phyloP scores from a whole-genome alignment of 2,113 vertebrate genomes.

The Daboia siamensis region DNA sequence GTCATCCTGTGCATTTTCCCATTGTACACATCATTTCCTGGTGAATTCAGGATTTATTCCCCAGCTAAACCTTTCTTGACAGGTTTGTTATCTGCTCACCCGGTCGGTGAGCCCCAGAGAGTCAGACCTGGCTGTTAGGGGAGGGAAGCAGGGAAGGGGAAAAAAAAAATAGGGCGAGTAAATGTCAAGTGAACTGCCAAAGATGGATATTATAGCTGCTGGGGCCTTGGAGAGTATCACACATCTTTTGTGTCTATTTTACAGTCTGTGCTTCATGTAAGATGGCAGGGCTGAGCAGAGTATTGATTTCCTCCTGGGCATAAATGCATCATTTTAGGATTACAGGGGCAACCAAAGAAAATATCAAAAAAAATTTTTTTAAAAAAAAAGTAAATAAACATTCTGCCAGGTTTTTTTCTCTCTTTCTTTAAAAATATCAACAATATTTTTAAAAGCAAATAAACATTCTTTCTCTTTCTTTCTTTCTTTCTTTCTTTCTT shows the following conservation, averaged over 20 bases:
- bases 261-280: constrained; percentile 75
- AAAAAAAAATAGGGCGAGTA: constrained; percentile 78
- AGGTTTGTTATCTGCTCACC: constrained; percentile 91
- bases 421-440: neutral
- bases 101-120: constrained; percentile 79
- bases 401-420: too few species aligned
- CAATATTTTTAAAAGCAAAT: too few species aligned
- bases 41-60: constrained; percentile 79
- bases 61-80: constrained; percentile 81
- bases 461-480: too few species aligned
- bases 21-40: constrained; percentile 81
- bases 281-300: constrained; percentile 73
- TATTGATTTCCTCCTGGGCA: constrained; percentile 74
- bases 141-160: constrained; percentile 46
- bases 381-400: neutral
- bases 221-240: constrained; percentile 77
- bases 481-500: too few species aligned
- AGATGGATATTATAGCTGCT: constrained; percentile 87
- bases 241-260: constrained; percentile 81
- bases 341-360: constrained; percentile 44
- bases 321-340: constrained; percentile 63
- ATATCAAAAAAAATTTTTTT: neutral
- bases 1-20: constrained; percentile 72
- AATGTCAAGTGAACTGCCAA: constrained; percentile 88
- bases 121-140: constrained; percentile 75